These are phyloP conservation scores for Coenobita brevimanus DNA, from an alignment of 1,140 invertebrate species.

Conservation along the genomic window DNA sequence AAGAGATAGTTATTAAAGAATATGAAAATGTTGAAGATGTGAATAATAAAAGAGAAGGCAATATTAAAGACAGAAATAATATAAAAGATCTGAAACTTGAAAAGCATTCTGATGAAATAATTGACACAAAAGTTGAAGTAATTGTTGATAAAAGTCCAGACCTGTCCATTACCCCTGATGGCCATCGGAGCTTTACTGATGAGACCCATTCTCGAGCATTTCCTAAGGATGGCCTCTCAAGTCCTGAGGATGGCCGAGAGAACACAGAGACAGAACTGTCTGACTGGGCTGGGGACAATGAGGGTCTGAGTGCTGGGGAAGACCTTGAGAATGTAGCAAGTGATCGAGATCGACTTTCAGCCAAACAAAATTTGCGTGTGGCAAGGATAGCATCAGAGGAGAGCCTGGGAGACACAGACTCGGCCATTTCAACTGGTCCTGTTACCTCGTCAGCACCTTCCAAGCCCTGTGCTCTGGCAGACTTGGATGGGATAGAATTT, in stretches of 20 bases:
- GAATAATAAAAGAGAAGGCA: too few relatives aligned
- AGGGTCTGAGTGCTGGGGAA: slow-evolving; percentile 80
- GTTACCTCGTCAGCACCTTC: slow-evolving; percentile 53
- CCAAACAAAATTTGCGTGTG: background rate
- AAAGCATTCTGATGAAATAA: background rate
- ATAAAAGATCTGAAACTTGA: too few relatives aligned
- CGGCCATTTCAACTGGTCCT: slow-evolving; percentile 55
- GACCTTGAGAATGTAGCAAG: slow-evolving; percentile 80
- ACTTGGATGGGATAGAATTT: slow-evolving; percentile 80
- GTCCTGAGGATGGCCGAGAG: slow-evolving; percentile 74
- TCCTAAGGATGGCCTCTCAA: slow-evolving; percentile 43
- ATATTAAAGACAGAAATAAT: too few relatives aligned
- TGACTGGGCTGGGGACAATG: slow-evolving; percentile 87
- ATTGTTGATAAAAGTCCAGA: slow-evolving; percentile 10
- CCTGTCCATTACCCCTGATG: too few relatives aligned
- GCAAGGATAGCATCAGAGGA: slow-evolving; percentile 66
- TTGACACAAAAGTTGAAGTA: slow-evolving; percentile 1
- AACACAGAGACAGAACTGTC: slow-evolving; percentile 88
- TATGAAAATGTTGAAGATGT: background rate
- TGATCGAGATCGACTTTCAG: slow-evolving; percentile 69
- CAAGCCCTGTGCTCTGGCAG: slow-evolving; percentile 63
- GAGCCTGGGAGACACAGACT: slow-evolving; percentile 66
- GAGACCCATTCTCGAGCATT: background rate
- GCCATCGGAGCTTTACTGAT: too few relatives aligned
- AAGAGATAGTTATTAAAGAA: background rate